phyloP scores from a whole-genome alignment of 1,140 invertebrate genomes.

The Argopecten irradians region DNA sequence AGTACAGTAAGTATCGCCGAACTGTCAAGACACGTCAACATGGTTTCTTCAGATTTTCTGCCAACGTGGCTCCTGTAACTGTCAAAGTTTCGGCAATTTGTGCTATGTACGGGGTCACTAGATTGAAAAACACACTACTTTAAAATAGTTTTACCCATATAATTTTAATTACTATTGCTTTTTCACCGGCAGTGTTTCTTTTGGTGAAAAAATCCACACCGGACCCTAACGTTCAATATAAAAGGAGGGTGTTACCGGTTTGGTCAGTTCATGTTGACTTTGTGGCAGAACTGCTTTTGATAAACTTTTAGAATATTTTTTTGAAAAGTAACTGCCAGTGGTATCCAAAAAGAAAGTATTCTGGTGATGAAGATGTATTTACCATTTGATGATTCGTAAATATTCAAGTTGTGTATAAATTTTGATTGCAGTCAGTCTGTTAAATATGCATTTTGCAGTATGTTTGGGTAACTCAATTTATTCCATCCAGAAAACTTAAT shows the following conservation, averaged over 20 bases:
- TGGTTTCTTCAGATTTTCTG: constrained; percentile 24
- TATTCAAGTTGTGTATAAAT: too few species aligned
- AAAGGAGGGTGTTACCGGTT: background rate
- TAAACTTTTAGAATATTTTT: too few species aligned
- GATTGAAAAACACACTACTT: constrained; percentile 23
- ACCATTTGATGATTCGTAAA: too few species aligned
- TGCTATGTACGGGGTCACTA: background rate
- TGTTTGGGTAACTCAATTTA: too few species aligned
- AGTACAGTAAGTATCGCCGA: constrained; percentile 83
- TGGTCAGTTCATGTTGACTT: background rate
- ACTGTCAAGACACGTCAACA: constrained; percentile 52
- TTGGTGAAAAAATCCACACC: background rate
- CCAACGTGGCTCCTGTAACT: constrained; percentile 34
- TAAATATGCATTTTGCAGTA: too few species aligned
- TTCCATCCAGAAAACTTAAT: too few species aligned
- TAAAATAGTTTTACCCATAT: background rate
- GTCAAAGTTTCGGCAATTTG: constrained; percentile 35
- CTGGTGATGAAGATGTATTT: too few species aligned
- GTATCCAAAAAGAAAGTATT: too few species aligned
- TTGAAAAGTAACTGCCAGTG: too few species aligned
- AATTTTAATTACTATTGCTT: background rate
- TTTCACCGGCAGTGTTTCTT: background rate
- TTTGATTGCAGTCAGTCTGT: too few species aligned
- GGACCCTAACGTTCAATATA: background rate
- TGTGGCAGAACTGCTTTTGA: too few species aligned